phyloP scores from a whole-genome alignment of 2,797 vertebrate species.

The Pangasius larnaudii region DNA sequence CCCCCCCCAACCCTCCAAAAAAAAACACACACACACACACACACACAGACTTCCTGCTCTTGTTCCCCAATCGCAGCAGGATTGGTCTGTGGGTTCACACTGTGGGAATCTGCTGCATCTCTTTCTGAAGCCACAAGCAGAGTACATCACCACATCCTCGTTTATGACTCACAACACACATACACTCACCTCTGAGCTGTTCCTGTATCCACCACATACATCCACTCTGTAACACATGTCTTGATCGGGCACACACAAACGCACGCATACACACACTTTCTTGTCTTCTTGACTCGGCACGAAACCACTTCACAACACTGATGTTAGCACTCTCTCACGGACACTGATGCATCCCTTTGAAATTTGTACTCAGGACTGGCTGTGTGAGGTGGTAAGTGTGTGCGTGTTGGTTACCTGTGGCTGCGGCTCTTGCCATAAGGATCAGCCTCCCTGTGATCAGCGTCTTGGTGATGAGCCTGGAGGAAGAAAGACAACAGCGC shows the following conservation, averaged over 20 bases:
- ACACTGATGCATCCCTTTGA: background rate
- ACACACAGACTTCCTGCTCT: constrained; percentile 24
- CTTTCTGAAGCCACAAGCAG: constrained; percentile 48
- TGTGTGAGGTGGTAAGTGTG: background rate
- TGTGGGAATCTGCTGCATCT: constrained; percentile 50
- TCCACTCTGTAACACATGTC: constrained; percentile 19
- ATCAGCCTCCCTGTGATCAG: constrained; percentile 56
- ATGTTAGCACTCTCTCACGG: background rate
- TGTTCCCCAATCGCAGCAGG: constrained; percentile 42
- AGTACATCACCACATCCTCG: constrained; percentile 56
- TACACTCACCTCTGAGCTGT: constrained; percentile 38
- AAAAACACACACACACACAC: constrained; percentile 14
- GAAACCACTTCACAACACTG: constrained; percentile 37
- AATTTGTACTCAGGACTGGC: background rate
- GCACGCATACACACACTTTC: constrained; percentile 29
- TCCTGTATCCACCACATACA: constrained; percentile 43
- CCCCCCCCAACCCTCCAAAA: background rate
- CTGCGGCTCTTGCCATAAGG: constrained; percentile 64
- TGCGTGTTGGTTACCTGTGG: constrained; percentile 59
- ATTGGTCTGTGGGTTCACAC: constrained; percentile 36
- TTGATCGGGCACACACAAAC: background rate
- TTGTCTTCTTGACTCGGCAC: background rate
- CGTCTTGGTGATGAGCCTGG: constrained; percentile 57
- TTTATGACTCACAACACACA: constrained; percentile 59
- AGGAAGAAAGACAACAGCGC: constrained; percentile 55